A percentile compares a stretch with the other conserved stretches of the same genome.
These are phyloP conservation scores for Papilio gigon DNA, from an alignment of 2,888 invertebrate species.

Conservation along the genomic window DNA sequence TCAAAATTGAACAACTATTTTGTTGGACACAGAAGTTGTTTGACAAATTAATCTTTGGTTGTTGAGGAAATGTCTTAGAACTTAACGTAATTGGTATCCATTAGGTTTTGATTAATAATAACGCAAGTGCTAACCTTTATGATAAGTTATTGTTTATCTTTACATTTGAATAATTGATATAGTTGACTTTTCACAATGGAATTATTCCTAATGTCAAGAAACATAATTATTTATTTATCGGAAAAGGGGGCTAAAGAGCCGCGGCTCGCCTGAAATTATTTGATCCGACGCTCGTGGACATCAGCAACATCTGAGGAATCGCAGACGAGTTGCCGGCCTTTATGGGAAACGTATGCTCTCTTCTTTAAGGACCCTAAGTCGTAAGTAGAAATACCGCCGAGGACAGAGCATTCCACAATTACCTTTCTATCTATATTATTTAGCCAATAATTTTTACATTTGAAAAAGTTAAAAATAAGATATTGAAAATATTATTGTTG, in stretches of 20 bases:
- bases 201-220: neutral
- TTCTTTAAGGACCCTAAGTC: no score
- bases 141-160: conserved; percentile 16
- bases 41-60: conserved; percentile 37
- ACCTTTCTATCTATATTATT: neutral
- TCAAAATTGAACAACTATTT: conserved; percentile 32
- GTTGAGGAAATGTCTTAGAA: conserved; percentile 29
- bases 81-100: conserved; percentile 8
- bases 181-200: neutral
- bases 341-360: no score
- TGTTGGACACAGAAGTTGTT: conserved; percentile 11
- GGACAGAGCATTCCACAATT: neutral
- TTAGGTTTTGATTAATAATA: conserved; percentile 12
- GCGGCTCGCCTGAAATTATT: no score
- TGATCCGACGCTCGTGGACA: no score
- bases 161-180: conserved; percentile 8
- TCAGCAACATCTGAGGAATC: no score
- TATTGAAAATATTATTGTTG: neutral
- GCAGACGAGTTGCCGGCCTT: no score
- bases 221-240: no score
- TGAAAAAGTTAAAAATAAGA: neutral
- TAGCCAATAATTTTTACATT: neutral
- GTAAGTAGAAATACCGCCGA: no score
- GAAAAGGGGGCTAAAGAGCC: no score
- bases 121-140: conserved; percentile 11